phyloP scores from a whole-genome alignment of 2,888 invertebrate genomes.

The Trachelus iudaicus region DNA sequence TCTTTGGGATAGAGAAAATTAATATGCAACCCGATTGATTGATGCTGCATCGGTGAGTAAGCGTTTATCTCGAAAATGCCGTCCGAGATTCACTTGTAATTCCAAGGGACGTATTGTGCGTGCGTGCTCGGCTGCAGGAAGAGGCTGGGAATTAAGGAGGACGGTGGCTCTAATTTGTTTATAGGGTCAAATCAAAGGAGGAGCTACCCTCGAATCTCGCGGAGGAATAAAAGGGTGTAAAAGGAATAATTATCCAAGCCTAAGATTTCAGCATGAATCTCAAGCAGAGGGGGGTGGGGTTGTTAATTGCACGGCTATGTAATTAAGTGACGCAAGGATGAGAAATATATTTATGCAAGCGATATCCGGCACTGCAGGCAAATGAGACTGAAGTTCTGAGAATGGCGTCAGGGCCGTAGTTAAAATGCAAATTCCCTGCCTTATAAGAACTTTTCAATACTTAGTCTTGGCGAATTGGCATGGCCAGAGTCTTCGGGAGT shows the following conservation, averaged over 20 bases:
- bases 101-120: not conserved
- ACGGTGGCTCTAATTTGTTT: no score
- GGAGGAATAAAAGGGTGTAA: no score
- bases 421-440: constrained; percentile 44
- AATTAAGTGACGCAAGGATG: no score
- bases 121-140: not conserved
- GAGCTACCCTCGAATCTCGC: no score
- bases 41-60: constrained; percentile 13
- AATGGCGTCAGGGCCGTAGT: constrained; percentile 15
- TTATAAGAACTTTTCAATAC: constrained; percentile 36
- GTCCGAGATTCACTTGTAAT: not conserved
- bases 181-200: no score
- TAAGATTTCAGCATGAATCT: no score
- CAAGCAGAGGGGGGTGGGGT: no score
- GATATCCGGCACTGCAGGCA: constrained; percentile 5
- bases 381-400: constrained; percentile 34
- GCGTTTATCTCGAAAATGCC: constrained; percentile 16
- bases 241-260: no score
- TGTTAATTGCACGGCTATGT: no score
- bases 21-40: constrained; percentile 21
- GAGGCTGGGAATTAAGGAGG: no score
- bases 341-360: no score
- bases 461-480: constrained; percentile 30
- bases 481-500: not conserved
- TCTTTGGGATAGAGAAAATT: constrained; percentile 11